A percentile compares a stretch with the other conserved stretches of the same genome.
phyloP scores from a whole-genome alignment of 2,113 vertebrate genomes.

The Aptenodytes forsteri region DNA sequence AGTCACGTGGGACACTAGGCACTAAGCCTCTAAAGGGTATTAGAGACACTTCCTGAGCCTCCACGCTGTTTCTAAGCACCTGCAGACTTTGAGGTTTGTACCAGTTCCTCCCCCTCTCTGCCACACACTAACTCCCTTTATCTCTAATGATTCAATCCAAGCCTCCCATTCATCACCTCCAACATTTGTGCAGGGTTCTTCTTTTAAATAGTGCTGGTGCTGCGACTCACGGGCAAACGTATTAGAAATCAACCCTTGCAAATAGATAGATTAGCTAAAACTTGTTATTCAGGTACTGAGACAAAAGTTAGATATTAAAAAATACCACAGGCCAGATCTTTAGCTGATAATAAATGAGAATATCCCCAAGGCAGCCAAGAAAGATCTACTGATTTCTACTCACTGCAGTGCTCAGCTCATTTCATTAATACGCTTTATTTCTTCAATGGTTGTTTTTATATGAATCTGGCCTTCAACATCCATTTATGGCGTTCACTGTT shows the following conservation, averaged over 20 bases:
- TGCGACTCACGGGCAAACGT: neutral
- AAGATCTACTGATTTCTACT: neutral
- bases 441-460: neutral
- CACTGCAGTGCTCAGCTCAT: neutral
- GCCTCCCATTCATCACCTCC: neutral
- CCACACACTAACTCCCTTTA: neutral
- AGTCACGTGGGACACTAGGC: neutral
- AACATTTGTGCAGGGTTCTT: neutral
- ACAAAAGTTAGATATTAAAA: neutral
- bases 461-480: neutral
- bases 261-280: neutral
- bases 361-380: neutral
- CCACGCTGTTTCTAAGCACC: neutral
- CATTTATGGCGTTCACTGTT: neutral
- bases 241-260: neutral
- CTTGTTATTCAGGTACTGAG: neutral
- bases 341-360: neutral
- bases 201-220: neutral
- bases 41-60: slow-evolving; percentile 27
- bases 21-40: neutral
- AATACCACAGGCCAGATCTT: neutral
- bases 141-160: neutral
- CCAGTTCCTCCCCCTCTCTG: neutral
- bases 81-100: neutral
- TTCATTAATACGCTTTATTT: neutral